Percentiles rank a stretch among this genome's conserved stretches.
Evolutionary conservation across 2,888 invertebrate genomes (phyloP).

Genomic region (Phengaris arion): DNA sequence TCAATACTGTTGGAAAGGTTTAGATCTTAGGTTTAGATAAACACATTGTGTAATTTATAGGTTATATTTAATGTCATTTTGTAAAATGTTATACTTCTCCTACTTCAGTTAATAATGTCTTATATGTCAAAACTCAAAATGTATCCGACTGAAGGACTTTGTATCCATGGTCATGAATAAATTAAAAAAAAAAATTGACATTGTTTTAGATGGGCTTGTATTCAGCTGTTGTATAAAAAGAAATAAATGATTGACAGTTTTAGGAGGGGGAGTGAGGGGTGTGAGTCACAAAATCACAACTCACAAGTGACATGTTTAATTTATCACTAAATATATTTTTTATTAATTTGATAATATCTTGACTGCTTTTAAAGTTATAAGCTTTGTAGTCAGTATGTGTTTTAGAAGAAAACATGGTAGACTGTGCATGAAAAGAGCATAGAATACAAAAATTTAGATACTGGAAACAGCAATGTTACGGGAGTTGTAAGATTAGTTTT

Average conservation of each 20-base stretch:
- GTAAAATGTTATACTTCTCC: too few species aligned
- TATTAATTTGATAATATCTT: conserved; percentile 1
- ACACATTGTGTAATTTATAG: too few species aligned
- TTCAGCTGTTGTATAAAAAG: neutral
- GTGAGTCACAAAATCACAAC: conserved; percentile 30
- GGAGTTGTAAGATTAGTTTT: conserved; percentile 6
- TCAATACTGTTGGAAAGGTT: too few species aligned
- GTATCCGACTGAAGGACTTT: too few species aligned
- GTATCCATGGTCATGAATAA: too few species aligned
- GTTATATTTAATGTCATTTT: too few species aligned
- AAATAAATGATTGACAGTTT: neutral
- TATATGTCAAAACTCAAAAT: too few species aligned
- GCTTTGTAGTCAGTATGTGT: conserved; percentile 2
- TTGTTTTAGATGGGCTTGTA: too few species aligned
- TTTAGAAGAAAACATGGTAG: conserved; percentile 17
- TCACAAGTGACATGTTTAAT: conserved; percentile 24
- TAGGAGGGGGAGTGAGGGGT: conserved; percentile 17
- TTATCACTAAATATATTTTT: conserved; percentile 6
- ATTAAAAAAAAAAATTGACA: too few species aligned
- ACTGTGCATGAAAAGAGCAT: conserved; percentile 11
- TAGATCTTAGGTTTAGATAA: too few species aligned
- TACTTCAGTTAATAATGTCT: too few species aligned
- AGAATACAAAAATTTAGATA: neutral
- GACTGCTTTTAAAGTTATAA: neutral
- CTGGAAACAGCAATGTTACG: conserved; percentile 7